A percentile compares a stretch with the other conserved stretches of the same genome.
Conservation (phyloP, 2,888 invertebrate genomes). For the Leptopterna dolabrata region DNA sequence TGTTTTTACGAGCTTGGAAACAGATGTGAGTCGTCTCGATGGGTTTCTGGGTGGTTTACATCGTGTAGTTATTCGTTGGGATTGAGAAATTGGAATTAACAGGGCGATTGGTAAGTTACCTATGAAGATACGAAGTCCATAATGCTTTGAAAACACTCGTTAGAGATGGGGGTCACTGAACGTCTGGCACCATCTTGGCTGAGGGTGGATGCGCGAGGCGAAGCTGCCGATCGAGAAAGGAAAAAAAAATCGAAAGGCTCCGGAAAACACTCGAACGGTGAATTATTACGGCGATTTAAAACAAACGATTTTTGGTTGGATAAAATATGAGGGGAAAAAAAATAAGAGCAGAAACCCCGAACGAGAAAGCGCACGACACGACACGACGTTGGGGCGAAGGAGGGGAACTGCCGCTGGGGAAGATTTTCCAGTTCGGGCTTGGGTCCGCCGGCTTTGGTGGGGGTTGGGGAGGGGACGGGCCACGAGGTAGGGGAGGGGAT, state of each 20-base stretch:
- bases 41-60: background rate
- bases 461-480: background rate
- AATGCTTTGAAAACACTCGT: background rate
- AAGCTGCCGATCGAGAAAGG: background rate
- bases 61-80: background rate
- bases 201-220: background rate
- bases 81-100: too few species aligned
- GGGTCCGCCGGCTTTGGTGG: background rate
- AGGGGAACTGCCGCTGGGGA: background rate
- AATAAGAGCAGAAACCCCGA: background rate
- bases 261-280: background rate
- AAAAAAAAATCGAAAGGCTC: background rate
- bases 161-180: constrained; percentile 13
- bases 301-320: background rate
- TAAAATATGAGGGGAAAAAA: background rate
- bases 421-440: background rate
- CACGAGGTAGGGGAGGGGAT: background rate
- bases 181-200: constrained; percentile 38
- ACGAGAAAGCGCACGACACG: background rate
- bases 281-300: background rate
- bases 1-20: background rate
- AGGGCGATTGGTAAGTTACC: background rate
- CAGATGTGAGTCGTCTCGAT: background rate
- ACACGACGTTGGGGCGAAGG: background rate
- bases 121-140: constrained; percentile 27